phyloP scores from a whole-genome alignment of 2,113 vertebrate genomes.

The Bubalus kerabau region DNA sequence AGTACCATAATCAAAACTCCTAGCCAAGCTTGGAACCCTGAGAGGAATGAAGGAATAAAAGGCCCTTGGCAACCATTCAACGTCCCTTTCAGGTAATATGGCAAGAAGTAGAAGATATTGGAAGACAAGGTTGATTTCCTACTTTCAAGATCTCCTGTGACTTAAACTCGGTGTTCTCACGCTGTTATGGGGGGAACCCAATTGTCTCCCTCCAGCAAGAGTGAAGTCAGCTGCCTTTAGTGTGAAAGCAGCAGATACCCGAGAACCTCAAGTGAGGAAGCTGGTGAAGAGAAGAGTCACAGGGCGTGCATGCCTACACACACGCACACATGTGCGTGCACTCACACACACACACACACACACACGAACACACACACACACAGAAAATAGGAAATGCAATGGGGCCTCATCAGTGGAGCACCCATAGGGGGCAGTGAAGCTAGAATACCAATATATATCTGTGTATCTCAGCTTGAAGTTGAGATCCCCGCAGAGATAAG shows the following conservation, averaged over 20 bases:
- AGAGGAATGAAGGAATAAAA: not conserved
- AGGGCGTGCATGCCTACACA: accelerated
- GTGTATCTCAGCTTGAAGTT: not conserved
- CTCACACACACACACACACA: accelerated
- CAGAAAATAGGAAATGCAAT: not conserved
- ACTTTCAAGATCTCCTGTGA: not conserved
- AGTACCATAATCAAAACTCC: not conserved
- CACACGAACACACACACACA: accelerated
- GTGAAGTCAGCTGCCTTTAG: not conserved
- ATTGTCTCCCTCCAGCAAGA: not conserved
- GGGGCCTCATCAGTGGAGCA: accelerated
- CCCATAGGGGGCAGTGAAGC: accelerated
- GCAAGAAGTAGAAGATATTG: not conserved
- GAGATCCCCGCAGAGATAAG: not conserved
- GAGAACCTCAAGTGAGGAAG: not conserved
- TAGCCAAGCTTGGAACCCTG: not conserved
- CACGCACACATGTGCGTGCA: accelerated
- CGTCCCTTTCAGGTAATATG: not conserved
- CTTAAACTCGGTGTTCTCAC: not conserved
- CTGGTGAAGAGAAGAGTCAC: not conserved
- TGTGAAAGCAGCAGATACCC: not conserved
- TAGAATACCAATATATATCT: not conserved
- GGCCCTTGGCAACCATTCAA: not conserved
- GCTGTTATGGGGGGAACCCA: not conserved
- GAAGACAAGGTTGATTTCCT: not conserved